Conservation (phyloP, 2,113 vertebrate genomes). For the Peucedramus taeniatus region DNA sequence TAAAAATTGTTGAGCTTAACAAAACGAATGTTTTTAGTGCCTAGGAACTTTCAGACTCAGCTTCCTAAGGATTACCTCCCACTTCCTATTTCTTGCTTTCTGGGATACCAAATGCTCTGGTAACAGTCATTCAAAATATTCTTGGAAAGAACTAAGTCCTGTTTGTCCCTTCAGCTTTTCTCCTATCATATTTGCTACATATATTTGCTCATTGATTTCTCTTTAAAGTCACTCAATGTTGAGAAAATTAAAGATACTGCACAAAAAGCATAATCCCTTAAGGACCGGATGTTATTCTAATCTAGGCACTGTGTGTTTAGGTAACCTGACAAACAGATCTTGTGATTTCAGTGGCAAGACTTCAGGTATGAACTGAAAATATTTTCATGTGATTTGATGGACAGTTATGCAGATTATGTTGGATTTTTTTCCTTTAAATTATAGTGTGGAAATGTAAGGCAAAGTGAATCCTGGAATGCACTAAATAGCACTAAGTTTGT, state of each 20-base stretch:
- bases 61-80: not conserved
- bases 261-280: not conserved
- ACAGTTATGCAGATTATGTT: not conserved
- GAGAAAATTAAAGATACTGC: not conserved
- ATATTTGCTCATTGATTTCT: not conserved
- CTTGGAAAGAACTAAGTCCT: not conserved
- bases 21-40: not conserved
- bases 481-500: not conserved
- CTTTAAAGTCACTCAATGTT: fast-evolving
- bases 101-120: not conserved
- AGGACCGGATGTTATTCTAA: not conserved
- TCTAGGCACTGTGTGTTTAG: not conserved
- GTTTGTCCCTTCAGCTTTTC: not conserved
- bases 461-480: not conserved
- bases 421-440: not conserved
- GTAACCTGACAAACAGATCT: not conserved
- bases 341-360: not conserved
- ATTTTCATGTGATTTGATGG: not conserved
- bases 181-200: not conserved
- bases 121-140: not conserved
- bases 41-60: not conserved
- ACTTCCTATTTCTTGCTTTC: not conserved
- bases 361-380: not conserved
- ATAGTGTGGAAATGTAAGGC: not conserved
- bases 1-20: not conserved